Conservation (phyloP, 2,797 vertebrate species). For the Xenops minutus region DNA sequence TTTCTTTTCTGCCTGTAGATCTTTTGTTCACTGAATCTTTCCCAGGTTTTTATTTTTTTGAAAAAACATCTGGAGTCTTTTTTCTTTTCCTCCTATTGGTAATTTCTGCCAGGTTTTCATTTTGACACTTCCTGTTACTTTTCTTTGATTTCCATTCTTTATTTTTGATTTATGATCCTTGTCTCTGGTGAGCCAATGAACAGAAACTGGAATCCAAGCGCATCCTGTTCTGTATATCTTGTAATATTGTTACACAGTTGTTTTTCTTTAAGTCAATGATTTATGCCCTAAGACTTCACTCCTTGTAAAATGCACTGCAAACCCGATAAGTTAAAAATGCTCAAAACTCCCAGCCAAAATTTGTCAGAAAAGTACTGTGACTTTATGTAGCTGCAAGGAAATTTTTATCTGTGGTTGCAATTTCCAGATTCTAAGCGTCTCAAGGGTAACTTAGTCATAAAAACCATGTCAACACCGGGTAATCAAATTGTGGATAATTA, state of each 20-base stretch:
- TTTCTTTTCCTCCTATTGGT: slow-evolving; percentile 44
- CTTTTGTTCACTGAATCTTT: slow-evolving; percentile 36
- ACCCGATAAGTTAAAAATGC: slow-evolving; percentile 40
- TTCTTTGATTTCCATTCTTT: slow-evolving; percentile 62
- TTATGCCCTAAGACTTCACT: slow-evolving; percentile 44
- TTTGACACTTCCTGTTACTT: slow-evolving; percentile 69
- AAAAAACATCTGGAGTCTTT: slow-evolving; percentile 55
- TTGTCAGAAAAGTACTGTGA: slow-evolving; percentile 29
- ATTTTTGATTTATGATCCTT: slow-evolving; percentile 63
- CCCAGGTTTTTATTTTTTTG: background rate
- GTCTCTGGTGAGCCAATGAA: slow-evolving; percentile 40
- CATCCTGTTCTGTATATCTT: slow-evolving; percentile 62
- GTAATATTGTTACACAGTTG: slow-evolving; percentile 62
- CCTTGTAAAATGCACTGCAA: slow-evolving; percentile 51
- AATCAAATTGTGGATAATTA: slow-evolving; percentile 35
- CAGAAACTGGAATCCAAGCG: slow-evolving; percentile 54
- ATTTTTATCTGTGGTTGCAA: slow-evolving; percentile 39
- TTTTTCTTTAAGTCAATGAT: slow-evolving; percentile 65
- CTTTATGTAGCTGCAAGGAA: slow-evolving; percentile 38
- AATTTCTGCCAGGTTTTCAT: slow-evolving; percentile 68
- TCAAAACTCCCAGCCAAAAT: slow-evolving; percentile 40
- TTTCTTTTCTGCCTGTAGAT: slow-evolving; percentile 17
- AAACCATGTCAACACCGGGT: slow-evolving; percentile 19
- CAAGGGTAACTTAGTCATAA: slow-evolving; percentile 46
- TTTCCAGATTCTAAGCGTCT: slow-evolving; percentile 23